phyloP scores from a whole-genome alignment of 1,140 invertebrate species.

The Brachionus manjavacas region DNA sequence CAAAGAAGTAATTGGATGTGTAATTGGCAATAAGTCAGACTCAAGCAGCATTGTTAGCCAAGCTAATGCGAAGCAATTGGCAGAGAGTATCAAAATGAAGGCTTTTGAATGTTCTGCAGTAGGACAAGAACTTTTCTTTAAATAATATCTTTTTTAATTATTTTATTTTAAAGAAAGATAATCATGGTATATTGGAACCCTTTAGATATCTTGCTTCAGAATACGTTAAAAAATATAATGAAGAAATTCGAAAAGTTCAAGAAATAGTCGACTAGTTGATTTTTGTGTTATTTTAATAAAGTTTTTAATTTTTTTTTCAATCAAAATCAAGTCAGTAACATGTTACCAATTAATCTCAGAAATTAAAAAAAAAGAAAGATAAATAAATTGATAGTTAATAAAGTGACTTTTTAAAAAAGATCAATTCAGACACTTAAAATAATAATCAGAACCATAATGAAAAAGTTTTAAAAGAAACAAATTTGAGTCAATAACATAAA shows the following conservation, averaged over 20 bases:
- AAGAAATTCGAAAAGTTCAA: not conserved
- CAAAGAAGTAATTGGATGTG: not conserved
- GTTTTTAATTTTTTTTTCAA: not conserved
- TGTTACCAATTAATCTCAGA: too few relatives aligned
- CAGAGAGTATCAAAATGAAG: slow-evolving; percentile 29
- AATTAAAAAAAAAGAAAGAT: too few relatives aligned
- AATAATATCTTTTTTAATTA: not conserved
- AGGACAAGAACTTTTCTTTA: not conserved
- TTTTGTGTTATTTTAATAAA: not conserved
- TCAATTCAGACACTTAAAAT: too few relatives aligned
- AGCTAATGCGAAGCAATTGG: not conserved
- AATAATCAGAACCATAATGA: too few relatives aligned
- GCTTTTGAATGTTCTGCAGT: slow-evolving; percentile 42
- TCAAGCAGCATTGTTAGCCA: not conserved
- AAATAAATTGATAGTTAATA: too few relatives aligned
- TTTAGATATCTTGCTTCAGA: slow-evolving; percentile 39
- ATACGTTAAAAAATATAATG: slow-evolving; percentile 26
- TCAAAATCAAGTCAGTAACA: too few relatives aligned
- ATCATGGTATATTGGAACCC: not conserved
- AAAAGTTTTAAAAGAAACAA: too few relatives aligned
- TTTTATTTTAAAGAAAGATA: slow-evolving; percentile 38
- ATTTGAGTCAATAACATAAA: too few relatives aligned
- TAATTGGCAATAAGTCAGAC: slow-evolving; percentile 41
- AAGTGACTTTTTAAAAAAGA: too few relatives aligned
- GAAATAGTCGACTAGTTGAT: not conserved